These are phyloP conservation scores for Eleutherodactylus coqui DNA, from an alignment of 2,797 vertebrate genomes.

Conservation along the genomic window DNA sequence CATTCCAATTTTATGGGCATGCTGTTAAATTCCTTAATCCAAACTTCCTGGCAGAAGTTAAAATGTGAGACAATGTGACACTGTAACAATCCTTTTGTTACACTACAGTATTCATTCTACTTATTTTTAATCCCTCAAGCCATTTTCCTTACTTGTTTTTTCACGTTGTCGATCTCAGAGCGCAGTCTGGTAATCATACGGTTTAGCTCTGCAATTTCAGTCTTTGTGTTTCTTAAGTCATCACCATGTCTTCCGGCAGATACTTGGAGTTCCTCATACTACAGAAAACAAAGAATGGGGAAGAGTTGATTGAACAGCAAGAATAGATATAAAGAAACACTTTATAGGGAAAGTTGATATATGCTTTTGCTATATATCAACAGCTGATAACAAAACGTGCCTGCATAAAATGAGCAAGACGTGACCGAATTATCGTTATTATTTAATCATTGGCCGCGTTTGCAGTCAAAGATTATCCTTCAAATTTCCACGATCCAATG, in stretches of 20 bases:
- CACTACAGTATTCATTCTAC: neutral
- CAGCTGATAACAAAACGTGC: neutral
- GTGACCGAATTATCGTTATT: no score
- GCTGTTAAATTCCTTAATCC: constrained; percentile 32
- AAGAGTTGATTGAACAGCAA: no score
- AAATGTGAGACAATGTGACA: constrained; percentile 52
- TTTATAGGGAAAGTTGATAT: neutral
- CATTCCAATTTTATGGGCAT: neutral
- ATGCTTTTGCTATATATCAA: neutral
- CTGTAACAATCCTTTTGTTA: constrained; percentile 30
- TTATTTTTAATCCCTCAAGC: constrained; percentile 33
- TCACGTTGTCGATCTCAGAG: constrained; percentile 76
- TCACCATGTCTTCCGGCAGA: constrained; percentile 74
- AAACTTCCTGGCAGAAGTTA: constrained; percentile 43
- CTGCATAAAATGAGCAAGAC: no score
- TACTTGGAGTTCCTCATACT: constrained; percentile 80
- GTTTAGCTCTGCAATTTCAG: constrained; percentile 78
- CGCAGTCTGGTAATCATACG: constrained; percentile 77
- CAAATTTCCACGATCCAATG: no score
- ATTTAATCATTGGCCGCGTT: no score
- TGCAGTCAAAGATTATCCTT: no score
- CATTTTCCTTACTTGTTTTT: constrained; percentile 75
- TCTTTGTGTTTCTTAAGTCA: constrained; percentile 77
- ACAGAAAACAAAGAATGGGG: neutral
- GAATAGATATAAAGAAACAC: neutral